A percentile compares a stretch with the other conserved stretches of the same genome.
These are phyloP conservation scores for Nothoprocta pentlandii DNA, from an alignment of 2,113 vertebrate genomes.

Conservation along the genomic window DNA sequence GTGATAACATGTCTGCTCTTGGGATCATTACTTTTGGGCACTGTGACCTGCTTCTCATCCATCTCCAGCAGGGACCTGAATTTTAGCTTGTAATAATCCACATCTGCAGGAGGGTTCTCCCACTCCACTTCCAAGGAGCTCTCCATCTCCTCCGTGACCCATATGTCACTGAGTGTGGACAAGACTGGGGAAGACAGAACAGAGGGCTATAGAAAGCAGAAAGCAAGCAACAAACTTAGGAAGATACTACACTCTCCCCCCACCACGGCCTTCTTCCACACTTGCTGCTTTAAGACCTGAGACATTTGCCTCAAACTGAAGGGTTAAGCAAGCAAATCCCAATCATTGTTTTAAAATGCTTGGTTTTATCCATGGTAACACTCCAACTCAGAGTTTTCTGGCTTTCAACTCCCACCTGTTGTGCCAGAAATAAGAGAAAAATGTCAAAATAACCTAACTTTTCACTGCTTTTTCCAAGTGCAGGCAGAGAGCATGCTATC, in stretches of 20 bases:
- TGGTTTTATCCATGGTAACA: neutral
- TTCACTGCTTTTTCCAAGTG: neutral
- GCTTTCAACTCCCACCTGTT: neutral
- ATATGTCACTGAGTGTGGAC: constrained; percentile 74
- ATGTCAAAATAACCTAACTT: neutral
- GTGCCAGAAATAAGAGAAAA: neutral
- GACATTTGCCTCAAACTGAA: neutral
- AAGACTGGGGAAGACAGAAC: constrained; percentile 63
- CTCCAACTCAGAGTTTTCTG: neutral
- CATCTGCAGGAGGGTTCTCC: constrained; percentile 82
- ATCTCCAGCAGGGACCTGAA: constrained; percentile 77
- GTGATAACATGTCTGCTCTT: constrained; percentile 86
- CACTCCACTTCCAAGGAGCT: constrained; percentile 88
- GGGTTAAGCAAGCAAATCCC: neutral
- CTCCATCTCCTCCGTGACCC: constrained; percentile 86
- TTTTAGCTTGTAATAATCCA: constrained; percentile 87
- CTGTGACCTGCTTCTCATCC: constrained; percentile 77
- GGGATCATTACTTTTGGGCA: constrained; percentile 82
- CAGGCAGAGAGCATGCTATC: neutral
- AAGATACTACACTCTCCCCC: neutral
- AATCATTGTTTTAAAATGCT: neutral
- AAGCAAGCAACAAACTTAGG: neutral
- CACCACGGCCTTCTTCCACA: neutral
- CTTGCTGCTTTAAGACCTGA: neutral
- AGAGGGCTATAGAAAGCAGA: neutral